Base-by-base conservation (phyloP, 1,140 invertebrate species). In the Grapholita molesta region DNA sequence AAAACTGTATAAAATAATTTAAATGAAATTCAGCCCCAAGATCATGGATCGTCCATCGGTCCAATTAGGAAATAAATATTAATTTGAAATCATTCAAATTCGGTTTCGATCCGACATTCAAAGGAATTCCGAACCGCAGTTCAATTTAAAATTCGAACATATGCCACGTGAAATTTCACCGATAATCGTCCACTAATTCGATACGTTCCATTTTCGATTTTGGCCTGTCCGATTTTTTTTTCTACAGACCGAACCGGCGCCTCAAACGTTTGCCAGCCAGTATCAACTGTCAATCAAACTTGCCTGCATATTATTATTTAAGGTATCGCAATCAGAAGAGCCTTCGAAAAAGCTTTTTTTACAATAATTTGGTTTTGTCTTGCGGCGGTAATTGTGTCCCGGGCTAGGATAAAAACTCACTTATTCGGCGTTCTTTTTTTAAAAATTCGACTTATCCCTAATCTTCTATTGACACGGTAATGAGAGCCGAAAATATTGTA, bases 401-500 rank as follows among this genome's bases (percentile, higher is more conserved):
- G 76, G 68, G 74, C 77, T 84, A 86, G 82, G 80, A 76, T 72
- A 85, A 86, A 88, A 86, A 84, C 77, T 75, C 76, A 82, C 82
- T 83, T 85, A 86, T 83, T 80, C 77, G 73, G 72, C 71, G 70
- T 78, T 72, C 78, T 86, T 84, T 83, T 78, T 79, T 80, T 79
- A 48, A 84, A 83, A 84, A 83, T 83, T 85, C 76, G 84, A 80
- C 78, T 89, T 89, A 88, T 87, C 86, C 86, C 86, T 89, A 90
- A 90, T 90, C 86, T 90, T 82, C 78, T 84, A 90, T 90, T 90
- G 88, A 90, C 88, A 90, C 78, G 70, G 88, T 90, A 90, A 90
- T 90, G 84, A 90, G 86, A 76, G 38, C 79, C 79, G 68, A 89
- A 70, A 89, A 90, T 90, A 88, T 90, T 86, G 85, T 89, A 88